Evolutionary conservation across 2,888 invertebrate genomes (phyloP), one percentile per base, ranked within the genome.

Genomic region (Perithous albicinctus): DNA sequence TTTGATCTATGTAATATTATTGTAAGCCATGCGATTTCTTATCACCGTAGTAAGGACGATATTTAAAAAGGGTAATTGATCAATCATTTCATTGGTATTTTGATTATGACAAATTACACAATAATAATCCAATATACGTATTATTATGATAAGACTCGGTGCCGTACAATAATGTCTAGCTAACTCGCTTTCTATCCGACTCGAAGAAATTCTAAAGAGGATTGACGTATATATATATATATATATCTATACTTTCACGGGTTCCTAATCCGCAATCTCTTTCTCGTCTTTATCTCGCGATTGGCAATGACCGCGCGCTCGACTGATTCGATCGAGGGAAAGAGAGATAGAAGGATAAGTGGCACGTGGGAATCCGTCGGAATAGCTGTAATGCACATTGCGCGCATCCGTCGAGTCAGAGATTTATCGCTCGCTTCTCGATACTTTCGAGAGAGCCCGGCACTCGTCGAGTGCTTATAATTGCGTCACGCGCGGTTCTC

Each of bases 331-430:
- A 48, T 15, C 7, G 15, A 70, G 10, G 8, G 0, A 70, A 18
- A 59, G 15, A 70, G 15, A 41, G 70, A 70, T 10, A 41, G 38
- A 41, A 15, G 23, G 15, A 64, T 75, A 77, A 77, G 77, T 73
- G 67, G 80, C 67, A 67, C 80, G 80, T 81, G 80, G 77, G 80
- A 81, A 81, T 72, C 72, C n/a, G 26, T 56, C 59, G 48, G 72
- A 72, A 72, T 67, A 80, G 15, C 51, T 41, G 70, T 26, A 8
- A 64, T 48, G 41, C 23, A 72, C 56, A 72, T 61, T 32, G 72
- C 66, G 67, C 54, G 32, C 20, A 48, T 61, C 35, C 48, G n/a
- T 48, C 15, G 51, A 63, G 48, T n/a, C 12, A 56, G 46, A 63
- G 59, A 59, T 59, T 72, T 70, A 70, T 70, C 56, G 56, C 43